A percentile compares a stretch with the other conserved stretches of the same genome.
Conservation (phyloP, 2,888 invertebrate species). For the Notodonta dromedarius region DNA sequence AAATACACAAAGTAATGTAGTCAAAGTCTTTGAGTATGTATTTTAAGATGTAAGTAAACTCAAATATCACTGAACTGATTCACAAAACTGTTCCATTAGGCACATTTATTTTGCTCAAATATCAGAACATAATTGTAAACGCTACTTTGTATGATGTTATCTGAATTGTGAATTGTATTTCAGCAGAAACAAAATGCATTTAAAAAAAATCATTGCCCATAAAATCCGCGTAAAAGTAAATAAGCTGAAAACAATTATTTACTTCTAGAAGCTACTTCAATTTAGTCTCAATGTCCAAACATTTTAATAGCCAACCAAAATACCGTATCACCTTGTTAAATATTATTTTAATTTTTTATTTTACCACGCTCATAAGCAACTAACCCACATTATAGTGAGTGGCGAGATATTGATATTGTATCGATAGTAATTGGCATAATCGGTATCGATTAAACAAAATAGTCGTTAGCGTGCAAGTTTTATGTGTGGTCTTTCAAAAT, state of each 20-base stretch:
- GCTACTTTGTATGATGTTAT: no score
- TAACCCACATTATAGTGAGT: constrained; percentile 25
- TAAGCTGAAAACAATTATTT: neutral
- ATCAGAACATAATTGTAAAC: no score
- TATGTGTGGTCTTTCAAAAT: constrained; percentile 39
- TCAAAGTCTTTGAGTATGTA: no score
- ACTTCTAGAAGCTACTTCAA: neutral
- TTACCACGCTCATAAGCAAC: constrained; percentile 12
- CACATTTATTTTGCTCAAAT: no score
- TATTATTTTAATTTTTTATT: constrained; percentile 2
- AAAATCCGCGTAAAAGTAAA: neutral
- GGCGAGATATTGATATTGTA: constrained; percentile 29
- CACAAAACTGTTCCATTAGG: no score
- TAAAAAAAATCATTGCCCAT: neutral
- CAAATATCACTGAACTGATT: no score
- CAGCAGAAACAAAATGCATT: neutral
- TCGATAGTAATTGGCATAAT: constrained; percentile 5
- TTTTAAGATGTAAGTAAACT: no score
- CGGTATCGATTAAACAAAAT: constrained; percentile 29
- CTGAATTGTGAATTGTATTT: neutral
- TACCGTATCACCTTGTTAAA: constrained; percentile 35
- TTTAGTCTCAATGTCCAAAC: constrained; percentile 20
- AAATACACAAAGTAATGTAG: no score
- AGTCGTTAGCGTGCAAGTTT: constrained; percentile 29
- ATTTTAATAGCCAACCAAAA: constrained; percentile 31